Conservation (phyloP, 2,888 invertebrate genomes). For the Caenorhabditis angaria region DNA sequence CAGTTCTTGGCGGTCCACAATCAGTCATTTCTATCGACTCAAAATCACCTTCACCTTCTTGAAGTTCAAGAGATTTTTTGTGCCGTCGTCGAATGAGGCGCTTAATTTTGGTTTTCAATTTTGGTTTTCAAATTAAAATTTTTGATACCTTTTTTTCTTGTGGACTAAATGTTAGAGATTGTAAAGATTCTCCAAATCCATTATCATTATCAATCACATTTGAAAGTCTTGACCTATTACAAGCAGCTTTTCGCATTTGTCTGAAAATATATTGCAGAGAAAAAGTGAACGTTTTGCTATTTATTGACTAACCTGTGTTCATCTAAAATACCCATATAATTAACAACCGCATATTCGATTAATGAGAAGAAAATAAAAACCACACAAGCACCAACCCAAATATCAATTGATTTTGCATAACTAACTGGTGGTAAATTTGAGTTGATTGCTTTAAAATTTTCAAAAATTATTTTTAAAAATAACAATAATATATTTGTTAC, state of each 20-base stretch:
- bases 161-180: conserved; percentile 50
- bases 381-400: conserved; percentile 70
- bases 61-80: conserved; percentile 53
- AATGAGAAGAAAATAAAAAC: conserved; percentile 71
- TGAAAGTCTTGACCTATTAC: conserved; percentile 65
- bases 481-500: conserved; percentile 35
- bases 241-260: conserved; percentile 69
- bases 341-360: conserved; percentile 71
- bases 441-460: conserved; percentile 64
- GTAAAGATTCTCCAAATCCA: conserved; percentile 49
- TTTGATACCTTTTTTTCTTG: conserved; percentile 53
- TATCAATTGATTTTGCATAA: conserved; percentile 72
- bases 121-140: too few relatives aligned
- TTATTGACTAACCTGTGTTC: conserved; percentile 58
- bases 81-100: conserved; percentile 53
- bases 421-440: conserved; percentile 71
- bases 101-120: conserved; percentile 19
- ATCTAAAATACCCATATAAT: conserved; percentile 71
- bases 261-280: too few relatives aligned
- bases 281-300: too few relatives aligned
- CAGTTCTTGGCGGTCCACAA: conserved; percentile 31
- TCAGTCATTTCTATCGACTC: conserved; percentile 48
- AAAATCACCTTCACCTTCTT: conserved; percentile 47
- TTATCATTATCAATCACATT: conserved; percentile 68
- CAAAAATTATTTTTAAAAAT: not conserved